Evolutionary conservation across 2,888 invertebrate genomes (phyloP), one percentile per base, ranked within the genome.

Genomic region (Ophraella communa): DNA sequence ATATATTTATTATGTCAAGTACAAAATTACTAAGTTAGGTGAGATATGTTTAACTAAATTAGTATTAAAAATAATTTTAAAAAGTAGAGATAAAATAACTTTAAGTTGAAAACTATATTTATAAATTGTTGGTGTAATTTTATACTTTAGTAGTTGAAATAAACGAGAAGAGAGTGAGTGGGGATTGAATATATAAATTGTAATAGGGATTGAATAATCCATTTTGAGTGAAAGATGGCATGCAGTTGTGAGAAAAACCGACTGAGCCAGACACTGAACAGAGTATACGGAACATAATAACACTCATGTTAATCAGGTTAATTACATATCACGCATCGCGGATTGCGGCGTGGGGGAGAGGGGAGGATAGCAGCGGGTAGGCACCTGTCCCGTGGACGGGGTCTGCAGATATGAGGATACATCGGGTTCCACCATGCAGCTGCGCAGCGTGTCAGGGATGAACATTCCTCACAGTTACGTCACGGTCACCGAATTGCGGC

Each of bases 371-470:
- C 87, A 87, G 85, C 85, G 80, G 79, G 80, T 81, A 81, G 81
- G 87, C 89, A 94, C 94, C 94, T 94, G 94, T 90, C 94, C 93
- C 87, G 94, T 92, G 87, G 94, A 93, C 87, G 94, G 93, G 87
- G 94, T 93, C 89, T 94, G 94, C 83, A 94, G 91, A 88, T 94
- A 94, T 84, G 93, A 93, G 85, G 94, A 92, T 85, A 94, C 94
- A 92, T 94, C 94, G 85, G 90, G 90, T 90, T 94, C 94, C 90
- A 94, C 93, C 94, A 94, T 94, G 89, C 93, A 94, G 92, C 93
- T 93, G 88, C 93, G 91, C 87, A 93, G 88, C 80, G 93, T 91
- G 85, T 94, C 94, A 86, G 94, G 94, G 89, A 94, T 93, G 88
- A 94, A 94, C 94, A 94, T 94, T 85, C 85, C 85, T 84, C 82